Base-by-base conservation (phyloP, 1,140 invertebrate genomes). In the Drosophila paulistorum region DNA sequence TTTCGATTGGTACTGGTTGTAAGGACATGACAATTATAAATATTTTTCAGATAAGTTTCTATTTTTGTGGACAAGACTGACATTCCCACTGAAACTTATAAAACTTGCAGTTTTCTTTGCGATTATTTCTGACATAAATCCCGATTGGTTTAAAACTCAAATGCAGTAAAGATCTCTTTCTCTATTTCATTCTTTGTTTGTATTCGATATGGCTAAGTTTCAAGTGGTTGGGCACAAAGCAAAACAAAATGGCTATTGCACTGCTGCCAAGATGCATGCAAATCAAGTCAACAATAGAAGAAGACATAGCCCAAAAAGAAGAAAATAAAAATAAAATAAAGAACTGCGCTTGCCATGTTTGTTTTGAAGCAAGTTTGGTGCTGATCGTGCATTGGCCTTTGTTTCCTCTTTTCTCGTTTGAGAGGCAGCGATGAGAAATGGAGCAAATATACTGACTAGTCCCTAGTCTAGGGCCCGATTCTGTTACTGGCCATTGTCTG, bases 191-290 rank as follows among this genome's bases (percentile, higher is more conserved):
- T 23, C 3, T 39, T 39, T 51, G 17, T 51, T 51, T 17, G 45
- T 51, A 23, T 51, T 51, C 17, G 45, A 45, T 69, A 65, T 57
- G 41, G 14, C 82, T 76, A 63, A 72, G 74, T 85, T 75, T 65
- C 77, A 74, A 85, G 74, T 75, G 61, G 23, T 65, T 41, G 64
- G 61, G 35, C 55, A 23, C 41, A 68, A 64, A 68, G 60, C 66
- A 79, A 77, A 70, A 65, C 73, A 74, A 76, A 84, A 74, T 84
- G 81, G 81, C 74, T 65, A 35, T 74, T 84, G 81, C 67, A 71
- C 45, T 62, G 55, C 35, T 72, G 74, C 74, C 79, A 77, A 71
- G 74, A 62, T 77, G 69, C 77, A 84, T 85, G 81, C 81, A 84
- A 84, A 84, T 84, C 81, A 85, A 84, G 65, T 77, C 61, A 71